Percentiles rank a stretch among this genome's conserved stretches.
phyloP scores from a whole-genome alignment of 2,113 vertebrate genomes.

The Dromiciops gliroides region DNA sequence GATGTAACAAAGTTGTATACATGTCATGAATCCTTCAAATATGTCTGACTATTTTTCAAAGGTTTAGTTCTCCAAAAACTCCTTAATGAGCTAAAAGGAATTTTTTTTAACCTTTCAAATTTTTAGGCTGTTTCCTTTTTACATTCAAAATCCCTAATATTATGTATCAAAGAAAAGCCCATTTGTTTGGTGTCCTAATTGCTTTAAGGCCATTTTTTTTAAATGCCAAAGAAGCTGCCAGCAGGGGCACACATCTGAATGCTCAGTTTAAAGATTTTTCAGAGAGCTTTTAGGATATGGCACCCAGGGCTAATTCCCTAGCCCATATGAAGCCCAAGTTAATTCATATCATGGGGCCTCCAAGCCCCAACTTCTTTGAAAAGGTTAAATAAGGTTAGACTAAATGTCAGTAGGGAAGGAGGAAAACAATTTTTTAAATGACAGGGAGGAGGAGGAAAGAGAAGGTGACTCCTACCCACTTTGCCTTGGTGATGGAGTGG shows the following conservation, averaged over 20 bases:
- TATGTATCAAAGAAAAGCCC: slow-evolving; percentile 56
- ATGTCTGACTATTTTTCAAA: slow-evolving; percentile 49
- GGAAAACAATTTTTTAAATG: background rate
- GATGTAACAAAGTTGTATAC: slow-evolving; percentile 47
- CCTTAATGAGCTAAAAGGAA: slow-evolving; percentile 56
- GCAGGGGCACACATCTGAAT: background rate
- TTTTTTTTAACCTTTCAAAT: slow-evolving; percentile 63
- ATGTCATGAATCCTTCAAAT: slow-evolving; percentile 58
- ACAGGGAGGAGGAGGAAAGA: background rate
- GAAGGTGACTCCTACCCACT: background rate
- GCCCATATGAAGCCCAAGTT: background rate
- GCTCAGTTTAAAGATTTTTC: slow-evolving; percentile 4
- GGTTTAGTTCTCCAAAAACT: slow-evolving; percentile 33
- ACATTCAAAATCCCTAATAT: slow-evolving; percentile 53
- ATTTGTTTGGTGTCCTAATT: slow-evolving; percentile 61
- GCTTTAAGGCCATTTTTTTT: slow-evolving; percentile 54
- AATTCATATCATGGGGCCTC: background rate
- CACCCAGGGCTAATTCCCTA: background rate
- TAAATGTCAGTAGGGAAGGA: background rate
- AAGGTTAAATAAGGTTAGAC: background rate
- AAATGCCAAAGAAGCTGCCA: slow-evolving; percentile 31
- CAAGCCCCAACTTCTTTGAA: background rate
- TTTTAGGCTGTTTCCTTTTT: slow-evolving; percentile 63
- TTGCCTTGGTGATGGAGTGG: background rate
- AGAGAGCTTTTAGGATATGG: background rate